A percentile compares a stretch with the other conserved stretches of the same genome.
Conservation (phyloP, 2,888 invertebrate species). For the Pyrrhosoma nymphula region DNA sequence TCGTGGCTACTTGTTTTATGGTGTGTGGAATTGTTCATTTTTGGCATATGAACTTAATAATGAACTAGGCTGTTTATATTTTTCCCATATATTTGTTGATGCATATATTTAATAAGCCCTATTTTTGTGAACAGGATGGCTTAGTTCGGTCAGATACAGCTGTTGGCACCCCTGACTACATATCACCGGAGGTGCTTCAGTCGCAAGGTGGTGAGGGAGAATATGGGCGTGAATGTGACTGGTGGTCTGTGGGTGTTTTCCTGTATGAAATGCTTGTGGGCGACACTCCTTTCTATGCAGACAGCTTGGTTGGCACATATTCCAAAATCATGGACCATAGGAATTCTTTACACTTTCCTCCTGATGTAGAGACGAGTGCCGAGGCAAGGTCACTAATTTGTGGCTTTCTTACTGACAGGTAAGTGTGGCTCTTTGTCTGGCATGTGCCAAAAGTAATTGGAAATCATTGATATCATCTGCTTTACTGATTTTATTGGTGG, state of each 20-base stretch:
- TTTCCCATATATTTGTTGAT: too few species aligned
- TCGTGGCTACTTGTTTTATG: too few species aligned
- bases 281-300: slow-evolving; percentile 99
- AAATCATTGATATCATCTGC: neutral
- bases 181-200: slow-evolving; percentile 98
- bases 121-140: slow-evolving; percentile 84
- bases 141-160: slow-evolving; percentile 97
- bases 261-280: slow-evolving; percentile 99
- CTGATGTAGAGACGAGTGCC: slow-evolving; percentile 95
- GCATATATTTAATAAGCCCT: neutral
- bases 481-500: neutral
- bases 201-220: slow-evolving; percentile 97
- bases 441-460: neutral
- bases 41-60: too few species aligned
- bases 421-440: slow-evolving; percentile 58
- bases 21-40: too few species aligned
- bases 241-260: slow-evolving; percentile 99
- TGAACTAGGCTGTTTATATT: too few species aligned
- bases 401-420: slow-evolving; percentile 95
- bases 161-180: slow-evolving; percentile 99
- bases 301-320: slow-evolving; percentile 98
- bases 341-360: slow-evolving; percentile 96
- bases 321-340: slow-evolving; percentile 99
- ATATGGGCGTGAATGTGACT: slow-evolving; percentile 98
- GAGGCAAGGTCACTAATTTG: slow-evolving; percentile 94